Conservation (phyloP, 2,888 invertebrate species). For the Xiphydria camelus region DNA sequence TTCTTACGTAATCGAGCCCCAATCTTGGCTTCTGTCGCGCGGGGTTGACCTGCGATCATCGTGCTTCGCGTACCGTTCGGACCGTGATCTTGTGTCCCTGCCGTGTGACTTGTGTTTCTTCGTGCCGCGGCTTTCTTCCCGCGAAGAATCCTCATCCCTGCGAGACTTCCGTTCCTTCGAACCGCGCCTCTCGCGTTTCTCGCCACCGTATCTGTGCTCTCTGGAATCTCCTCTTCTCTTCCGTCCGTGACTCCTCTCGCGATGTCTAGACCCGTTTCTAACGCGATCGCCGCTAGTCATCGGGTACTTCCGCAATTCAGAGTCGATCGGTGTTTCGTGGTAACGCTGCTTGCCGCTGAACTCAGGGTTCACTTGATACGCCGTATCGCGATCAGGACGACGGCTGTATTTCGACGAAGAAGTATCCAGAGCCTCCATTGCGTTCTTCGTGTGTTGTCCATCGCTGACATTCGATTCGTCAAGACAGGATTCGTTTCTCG, state of each 20-base stretch:
- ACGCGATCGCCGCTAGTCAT: no score
- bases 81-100: constrained; percentile 10
- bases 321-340: no score
- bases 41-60: constrained; percentile 3
- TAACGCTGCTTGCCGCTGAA: no score
- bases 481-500: no score
- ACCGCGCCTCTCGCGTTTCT: not conserved
- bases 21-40: no score
- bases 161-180: not conserved
- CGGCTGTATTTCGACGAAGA: no score
- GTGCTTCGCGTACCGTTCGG: constrained; percentile 9
- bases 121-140: constrained; percentile 6
- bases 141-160: constrained; percentile 8
- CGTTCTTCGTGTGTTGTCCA: not conserved
- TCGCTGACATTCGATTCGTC: not conserved
- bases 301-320: no score
- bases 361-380: no score
- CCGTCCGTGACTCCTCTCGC: not conserved
- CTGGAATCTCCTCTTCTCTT: no score
- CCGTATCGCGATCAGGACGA: no score
- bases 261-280: not conserved
- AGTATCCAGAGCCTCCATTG: not conserved
- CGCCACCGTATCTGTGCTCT: no score
- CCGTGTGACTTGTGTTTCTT: constrained; percentile 17
- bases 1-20: no score